phyloP scores from a whole-genome alignment of 2,797 vertebrate species.

The Chaunax sp. region DNA sequence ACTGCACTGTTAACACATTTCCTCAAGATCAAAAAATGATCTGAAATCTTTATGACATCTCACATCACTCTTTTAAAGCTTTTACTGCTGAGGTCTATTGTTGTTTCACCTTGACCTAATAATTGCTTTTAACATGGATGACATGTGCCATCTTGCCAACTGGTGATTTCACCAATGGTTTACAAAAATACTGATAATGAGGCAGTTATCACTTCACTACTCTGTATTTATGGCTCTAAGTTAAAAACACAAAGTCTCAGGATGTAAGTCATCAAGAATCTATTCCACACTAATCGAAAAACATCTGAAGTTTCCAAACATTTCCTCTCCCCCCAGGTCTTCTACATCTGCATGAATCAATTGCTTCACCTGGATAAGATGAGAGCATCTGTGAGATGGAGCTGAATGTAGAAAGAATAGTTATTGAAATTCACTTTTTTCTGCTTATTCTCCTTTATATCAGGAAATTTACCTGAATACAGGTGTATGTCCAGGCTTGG shows the following conservation, averaged over 20 bases:
- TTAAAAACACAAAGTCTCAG: neutral
- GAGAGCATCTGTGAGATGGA: neutral
- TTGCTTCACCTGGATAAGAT: neutral
- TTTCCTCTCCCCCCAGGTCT: slow-evolving; percentile 4
- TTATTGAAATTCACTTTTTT: neutral
- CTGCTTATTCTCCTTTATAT: slow-evolving; percentile 1
- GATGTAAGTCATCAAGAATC: neutral
- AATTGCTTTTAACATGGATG: slow-evolving; percentile 23
- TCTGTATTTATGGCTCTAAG: slow-evolving; percentile 6
- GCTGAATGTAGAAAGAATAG: neutral
- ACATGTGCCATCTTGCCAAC: slow-evolving; percentile 16
- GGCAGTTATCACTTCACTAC: neutral
- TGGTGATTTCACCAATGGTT: slow-evolving; percentile 45
- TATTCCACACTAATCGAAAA: neutral
- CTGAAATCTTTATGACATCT: slow-evolving; percentile 52
- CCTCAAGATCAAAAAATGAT: slow-evolving; percentile 38
- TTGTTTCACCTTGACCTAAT: slow-evolving; percentile 42
- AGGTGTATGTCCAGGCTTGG: slow-evolving; percentile 97
- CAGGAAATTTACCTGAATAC: slow-evolving; percentile 92
- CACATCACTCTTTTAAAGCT: slow-evolving; percentile 35
- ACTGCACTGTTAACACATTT: slow-evolving; percentile 29
- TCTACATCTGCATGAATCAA: slow-evolving; percentile 15
- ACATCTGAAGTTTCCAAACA: neutral
- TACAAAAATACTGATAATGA: slow-evolving; percentile 32
- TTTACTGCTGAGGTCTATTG: slow-evolving; percentile 17